A percentile compares a stretch with the other conserved stretches of the same genome.
phyloP scores from a whole-genome alignment of 2,888 invertebrate genomes.

The Synergus japonicus region DNA sequence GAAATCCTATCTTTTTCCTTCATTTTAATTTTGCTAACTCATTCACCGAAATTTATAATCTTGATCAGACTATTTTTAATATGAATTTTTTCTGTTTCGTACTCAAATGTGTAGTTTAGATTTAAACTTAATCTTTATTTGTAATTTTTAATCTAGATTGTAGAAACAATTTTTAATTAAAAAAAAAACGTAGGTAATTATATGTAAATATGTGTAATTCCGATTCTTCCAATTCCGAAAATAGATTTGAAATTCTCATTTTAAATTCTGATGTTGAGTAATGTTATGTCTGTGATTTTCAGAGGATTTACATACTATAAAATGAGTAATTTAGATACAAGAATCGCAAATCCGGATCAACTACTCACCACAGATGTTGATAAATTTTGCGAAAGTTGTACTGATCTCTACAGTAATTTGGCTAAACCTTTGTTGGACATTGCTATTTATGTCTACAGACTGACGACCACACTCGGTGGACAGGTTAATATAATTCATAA shows the following conservation, averaged over 20 bases:
- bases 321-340: slow-evolving; percentile 95
- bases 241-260: neutral
- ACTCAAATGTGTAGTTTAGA: too few species aligned
- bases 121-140: too few species aligned
- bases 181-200: too few species aligned
- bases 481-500: slow-evolving; percentile 78
- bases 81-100: neutral
- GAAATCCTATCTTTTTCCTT: neutral
- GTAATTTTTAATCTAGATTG: neutral
- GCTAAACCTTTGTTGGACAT: slow-evolving; percentile 98
- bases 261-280: neutral
- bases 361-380: slow-evolving; percentile 97
- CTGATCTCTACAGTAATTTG: slow-evolving; percentile 97
- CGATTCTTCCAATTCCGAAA: too few species aligned
- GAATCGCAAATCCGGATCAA: slow-evolving; percentile 97
- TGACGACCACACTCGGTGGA: slow-evolving; percentile 91
- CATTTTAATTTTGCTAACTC: slow-evolving; percentile 2
- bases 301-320: slow-evolving; percentile 98
- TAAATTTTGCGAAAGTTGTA: slow-evolving; percentile 96
- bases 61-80: neutral
- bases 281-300: slow-evolving; percentile 50
- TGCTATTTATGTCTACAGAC: slow-evolving; percentile 92
- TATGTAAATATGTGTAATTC: too few species aligned
- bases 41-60: neutral
- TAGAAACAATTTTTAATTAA: too few species aligned